Percentiles rank a stretch among this genome's conserved stretches.
phyloP scores from a whole-genome alignment of 1,140 invertebrate species.

The Homalodisca vitripennis region DNA sequence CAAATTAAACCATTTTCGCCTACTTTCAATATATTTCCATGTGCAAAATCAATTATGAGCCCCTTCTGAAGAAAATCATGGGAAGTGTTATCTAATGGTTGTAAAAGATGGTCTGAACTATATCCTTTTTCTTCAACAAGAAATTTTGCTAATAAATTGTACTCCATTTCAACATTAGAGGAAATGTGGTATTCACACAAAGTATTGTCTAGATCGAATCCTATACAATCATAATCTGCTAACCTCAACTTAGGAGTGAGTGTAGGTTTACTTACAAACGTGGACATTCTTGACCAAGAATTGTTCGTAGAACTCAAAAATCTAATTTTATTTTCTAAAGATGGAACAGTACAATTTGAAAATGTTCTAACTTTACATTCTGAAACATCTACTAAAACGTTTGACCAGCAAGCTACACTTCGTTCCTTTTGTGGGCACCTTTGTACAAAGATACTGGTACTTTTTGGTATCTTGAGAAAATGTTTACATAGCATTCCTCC shows the following conservation, averaged over 20 bases:
- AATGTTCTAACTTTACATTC: too few species aligned
- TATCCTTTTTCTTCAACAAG: slow-evolving; percentile 64
- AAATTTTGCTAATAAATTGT: slow-evolving; percentile 60
- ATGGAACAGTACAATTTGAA: too few species aligned
- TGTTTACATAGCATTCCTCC: too few species aligned
- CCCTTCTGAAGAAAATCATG: slow-evolving; percentile 72
- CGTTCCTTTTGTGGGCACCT: too few species aligned
- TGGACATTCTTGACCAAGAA: too few species aligned
- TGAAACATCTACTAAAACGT: too few species aligned
- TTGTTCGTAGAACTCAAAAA: too few species aligned
- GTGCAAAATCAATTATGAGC: slow-evolving; percentile 68
- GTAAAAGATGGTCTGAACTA: slow-evolving; percentile 51
- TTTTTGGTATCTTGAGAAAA: too few species aligned
- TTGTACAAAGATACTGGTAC: too few species aligned
- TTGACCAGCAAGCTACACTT: too few species aligned
- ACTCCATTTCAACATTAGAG: slow-evolving; percentile 61
- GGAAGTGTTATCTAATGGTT: slow-evolving; percentile 54
- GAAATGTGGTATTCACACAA: slow-evolving; percentile 65
- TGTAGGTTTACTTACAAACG: not conserved
- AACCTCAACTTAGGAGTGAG: slow-evolving; percentile 46
- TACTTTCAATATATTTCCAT: slow-evolving; percentile 70
- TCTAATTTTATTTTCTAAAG: too few species aligned
- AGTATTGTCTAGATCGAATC: slow-evolving; percentile 80
- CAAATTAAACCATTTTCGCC: slow-evolving; percentile 60
- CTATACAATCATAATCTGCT: slow-evolving; percentile 70